Evolutionary conservation across 2,797 vertebrate genomes (phyloP).

Genomic region (Mus minutoides): DNA sequence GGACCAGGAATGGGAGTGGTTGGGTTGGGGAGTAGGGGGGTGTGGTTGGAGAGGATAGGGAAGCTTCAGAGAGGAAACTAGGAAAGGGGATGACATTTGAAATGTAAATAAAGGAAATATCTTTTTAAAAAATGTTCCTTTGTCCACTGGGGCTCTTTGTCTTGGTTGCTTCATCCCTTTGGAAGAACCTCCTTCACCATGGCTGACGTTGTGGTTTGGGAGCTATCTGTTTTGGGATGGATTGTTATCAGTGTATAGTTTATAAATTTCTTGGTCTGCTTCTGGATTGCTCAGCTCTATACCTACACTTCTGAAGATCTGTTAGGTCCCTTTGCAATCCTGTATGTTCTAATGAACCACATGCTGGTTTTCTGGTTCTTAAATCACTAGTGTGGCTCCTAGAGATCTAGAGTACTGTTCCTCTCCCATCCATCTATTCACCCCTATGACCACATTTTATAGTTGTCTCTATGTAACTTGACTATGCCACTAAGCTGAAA

Average conservation of each 20-base stretch:
- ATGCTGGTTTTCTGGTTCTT: not conserved
- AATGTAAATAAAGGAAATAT: no score
- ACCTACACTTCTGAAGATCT: not conserved
- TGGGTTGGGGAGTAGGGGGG: no score
- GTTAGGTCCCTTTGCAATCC: not conserved
- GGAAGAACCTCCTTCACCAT: not conserved
- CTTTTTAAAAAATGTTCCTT: not conserved
- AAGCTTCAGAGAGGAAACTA: no score
- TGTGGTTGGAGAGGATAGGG: no score
- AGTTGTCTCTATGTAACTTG: not conserved
- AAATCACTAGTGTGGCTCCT: not conserved
- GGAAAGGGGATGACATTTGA: no score
- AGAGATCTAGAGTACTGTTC: no score
- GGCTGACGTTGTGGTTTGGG: not conserved
- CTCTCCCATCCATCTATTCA: not conserved
- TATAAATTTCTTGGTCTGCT: not conserved
- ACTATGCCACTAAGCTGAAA: not conserved
- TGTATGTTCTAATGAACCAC: not conserved
- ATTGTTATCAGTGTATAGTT: not conserved
- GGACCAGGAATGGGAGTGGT: no score
- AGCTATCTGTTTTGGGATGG: not conserved
- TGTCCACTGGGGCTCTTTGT: not conserved
- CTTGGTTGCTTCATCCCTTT: not conserved
- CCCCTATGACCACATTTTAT: not conserved
- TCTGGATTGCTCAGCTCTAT: not conserved